A percentile compares a stretch with the other conserved stretches of the same genome.
These are phyloP conservation scores for Acyrthosiphon pisum DNA, from an alignment of 1,140 invertebrate species.

Conservation along the genomic window DNA sequence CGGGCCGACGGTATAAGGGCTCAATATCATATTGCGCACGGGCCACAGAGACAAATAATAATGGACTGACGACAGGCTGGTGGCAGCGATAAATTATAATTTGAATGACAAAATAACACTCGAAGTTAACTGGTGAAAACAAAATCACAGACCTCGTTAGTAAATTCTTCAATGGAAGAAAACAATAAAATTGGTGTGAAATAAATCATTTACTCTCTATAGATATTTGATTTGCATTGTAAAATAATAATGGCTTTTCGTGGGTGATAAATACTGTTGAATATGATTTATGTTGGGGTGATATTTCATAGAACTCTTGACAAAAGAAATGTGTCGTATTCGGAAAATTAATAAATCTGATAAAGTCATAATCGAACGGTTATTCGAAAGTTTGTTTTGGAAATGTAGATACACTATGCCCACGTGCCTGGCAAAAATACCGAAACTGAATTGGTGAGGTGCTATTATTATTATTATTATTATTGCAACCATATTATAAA, in stretches of 20 bases:
- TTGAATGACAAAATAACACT: background rate
- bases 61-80: background rate
- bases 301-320: background rate
- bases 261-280: background rate
- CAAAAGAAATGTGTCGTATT: background rate
- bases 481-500: too few species aligned
- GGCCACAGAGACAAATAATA: background rate
- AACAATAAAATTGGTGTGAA: background rate
- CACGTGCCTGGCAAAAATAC: background rate
- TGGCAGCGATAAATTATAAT: background rate
- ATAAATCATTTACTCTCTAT: background rate
- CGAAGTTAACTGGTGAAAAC: background rate
- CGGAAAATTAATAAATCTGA: background rate
- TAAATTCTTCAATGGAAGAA: background rate
- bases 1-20: fast-evolving
- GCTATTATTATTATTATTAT: background rate
- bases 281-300: background rate
- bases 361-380: background rate
- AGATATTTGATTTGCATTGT: background rate
- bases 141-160: background rate
- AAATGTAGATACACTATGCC: background rate
- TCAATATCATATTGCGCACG: background rate
- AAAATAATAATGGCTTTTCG: background rate
- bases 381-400: background rate
- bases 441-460: background rate